These are phyloP conservation scores for Rhynchonycteris naso DNA, from an alignment of 2,797 vertebrate species.

Conservation along the genomic window DNA sequence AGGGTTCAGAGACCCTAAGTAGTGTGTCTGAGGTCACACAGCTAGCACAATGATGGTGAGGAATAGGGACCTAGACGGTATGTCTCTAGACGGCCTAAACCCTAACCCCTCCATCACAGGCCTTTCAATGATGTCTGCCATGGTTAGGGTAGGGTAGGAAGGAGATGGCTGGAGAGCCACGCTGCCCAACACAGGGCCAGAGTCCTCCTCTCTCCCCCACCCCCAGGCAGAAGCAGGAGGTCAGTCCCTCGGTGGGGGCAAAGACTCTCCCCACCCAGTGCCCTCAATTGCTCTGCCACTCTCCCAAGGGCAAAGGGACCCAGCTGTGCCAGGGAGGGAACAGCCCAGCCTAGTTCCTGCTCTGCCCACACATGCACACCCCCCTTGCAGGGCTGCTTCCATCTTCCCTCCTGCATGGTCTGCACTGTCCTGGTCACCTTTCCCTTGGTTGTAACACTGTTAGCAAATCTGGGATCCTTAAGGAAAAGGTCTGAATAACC, in stretches of 20 bases:
- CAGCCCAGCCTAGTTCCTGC: fast-evolving
- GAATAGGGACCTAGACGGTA: neutral
- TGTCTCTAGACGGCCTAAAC: neutral
- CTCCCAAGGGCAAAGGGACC: neutral
- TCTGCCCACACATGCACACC: neutral
- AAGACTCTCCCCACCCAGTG: neutral
- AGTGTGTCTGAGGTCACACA: neutral
- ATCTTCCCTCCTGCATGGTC: neutral
- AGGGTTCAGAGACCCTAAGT: neutral
- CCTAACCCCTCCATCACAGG: neutral
- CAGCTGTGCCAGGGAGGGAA: neutral
- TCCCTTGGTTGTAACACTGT: neutral
- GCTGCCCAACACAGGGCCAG: neutral
- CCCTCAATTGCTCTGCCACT: neutral
- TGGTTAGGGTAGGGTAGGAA: neutral
- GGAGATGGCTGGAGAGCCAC: neutral
- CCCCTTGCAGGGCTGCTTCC: neutral
- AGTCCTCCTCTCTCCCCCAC: neutral
- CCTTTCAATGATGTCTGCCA: neutral
- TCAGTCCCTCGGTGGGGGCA: neutral
- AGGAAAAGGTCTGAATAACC: neutral
- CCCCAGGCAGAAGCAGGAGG: neutral
- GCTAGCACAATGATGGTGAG: neutral
- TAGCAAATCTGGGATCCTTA: neutral
- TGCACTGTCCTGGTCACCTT: neutral